phyloP scores from a whole-genome alignment of 1,140 invertebrate genomes.

The Neodiprion virginianus region DNA sequence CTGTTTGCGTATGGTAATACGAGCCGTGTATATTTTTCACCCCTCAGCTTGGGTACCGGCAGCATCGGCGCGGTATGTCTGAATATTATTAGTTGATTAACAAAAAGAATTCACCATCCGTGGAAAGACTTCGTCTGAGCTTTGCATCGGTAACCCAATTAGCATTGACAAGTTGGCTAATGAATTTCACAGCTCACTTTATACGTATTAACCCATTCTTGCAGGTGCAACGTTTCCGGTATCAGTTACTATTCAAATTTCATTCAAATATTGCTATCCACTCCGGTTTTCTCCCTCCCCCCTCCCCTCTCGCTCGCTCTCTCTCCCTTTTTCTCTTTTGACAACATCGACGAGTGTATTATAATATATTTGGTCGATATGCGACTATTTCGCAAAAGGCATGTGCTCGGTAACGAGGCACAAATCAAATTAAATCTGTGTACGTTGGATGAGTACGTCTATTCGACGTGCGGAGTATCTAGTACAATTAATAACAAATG shows the following conservation, averaged over 20 bases:
- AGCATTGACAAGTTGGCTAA: background rate
- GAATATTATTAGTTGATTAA: constrained; percentile 64
- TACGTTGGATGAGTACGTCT: background rate
- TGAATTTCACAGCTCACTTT: background rate
- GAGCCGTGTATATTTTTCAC: constrained; percentile 45
- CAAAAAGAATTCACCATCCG: constrained; percentile 36
- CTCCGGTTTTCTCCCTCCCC: background rate
- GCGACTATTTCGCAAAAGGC: too few relatives aligned
- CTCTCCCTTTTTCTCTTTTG: background rate
- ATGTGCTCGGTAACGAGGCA: too few relatives aligned
- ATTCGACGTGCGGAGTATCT: constrained; percentile 20
- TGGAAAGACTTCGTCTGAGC: background rate
- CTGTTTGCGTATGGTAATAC: constrained; percentile 62
- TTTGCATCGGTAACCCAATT: constrained; percentile 7
- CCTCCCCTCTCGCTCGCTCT: background rate
- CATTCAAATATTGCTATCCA: background rate
- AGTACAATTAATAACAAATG: constrained; percentile 53
- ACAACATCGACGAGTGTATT: background rate
- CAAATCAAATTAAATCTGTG: background rate
- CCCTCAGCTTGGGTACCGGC: background rate
- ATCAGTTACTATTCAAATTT: background rate
- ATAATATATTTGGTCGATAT: background rate
- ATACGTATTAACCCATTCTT: background rate
- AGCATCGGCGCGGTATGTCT: constrained; percentile 34
- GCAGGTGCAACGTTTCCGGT: background rate